Evolutionary conservation across 2,888 invertebrate species (phyloP), one percentile per base, ranked within the genome.

Genomic region (Drosophila barbarae): DNA sequence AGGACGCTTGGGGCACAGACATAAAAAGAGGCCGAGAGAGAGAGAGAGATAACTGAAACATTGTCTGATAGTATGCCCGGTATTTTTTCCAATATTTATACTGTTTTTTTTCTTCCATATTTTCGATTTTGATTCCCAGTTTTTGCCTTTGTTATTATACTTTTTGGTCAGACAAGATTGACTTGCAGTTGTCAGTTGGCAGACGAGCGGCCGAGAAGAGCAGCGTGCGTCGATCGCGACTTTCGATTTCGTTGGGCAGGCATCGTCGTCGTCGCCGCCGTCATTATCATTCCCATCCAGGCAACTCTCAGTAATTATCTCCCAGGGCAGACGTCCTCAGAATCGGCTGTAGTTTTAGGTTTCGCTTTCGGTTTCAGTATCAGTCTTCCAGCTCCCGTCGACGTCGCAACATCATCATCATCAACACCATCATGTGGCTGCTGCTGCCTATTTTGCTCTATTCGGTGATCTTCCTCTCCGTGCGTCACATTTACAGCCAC

Each of bases 401-500:
- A 26, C 35, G 65, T 47, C 50, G 65, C 81, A 81, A 69, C 75
- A 68, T 42, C 67, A 51, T 9, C 53, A 18, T 46, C 26, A 26
- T 38, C 18, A n/a, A 4, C 10, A 52, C 1, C 8, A 41, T 8
- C 42, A 87, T 87, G 87, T 87, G 87, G 87, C 72, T 87, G 68
- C 76, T 87, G 58, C 67, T 87, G 72, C 87, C 87, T 34, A 87
- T 87, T 32, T 58, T 87, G 23, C 26, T 78, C 13, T 87, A 87
- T 50, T 72, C 77, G 42, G 28, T 76, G 49, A 53, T 79, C 26
- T 83, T 74, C 59, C 75, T 87, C 12, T 76, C 67, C 18, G 75
- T 88, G 23, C 82, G 87, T 3, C 88, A 87, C 70, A 74, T 87
- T 34, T 88, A 86, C 46, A 88, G 83, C 59, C 82, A 87, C 44